Evolutionary conservation across 2,888 invertebrate genomes (phyloP).

Genomic region (Archaeoteleia sp.): DNA sequence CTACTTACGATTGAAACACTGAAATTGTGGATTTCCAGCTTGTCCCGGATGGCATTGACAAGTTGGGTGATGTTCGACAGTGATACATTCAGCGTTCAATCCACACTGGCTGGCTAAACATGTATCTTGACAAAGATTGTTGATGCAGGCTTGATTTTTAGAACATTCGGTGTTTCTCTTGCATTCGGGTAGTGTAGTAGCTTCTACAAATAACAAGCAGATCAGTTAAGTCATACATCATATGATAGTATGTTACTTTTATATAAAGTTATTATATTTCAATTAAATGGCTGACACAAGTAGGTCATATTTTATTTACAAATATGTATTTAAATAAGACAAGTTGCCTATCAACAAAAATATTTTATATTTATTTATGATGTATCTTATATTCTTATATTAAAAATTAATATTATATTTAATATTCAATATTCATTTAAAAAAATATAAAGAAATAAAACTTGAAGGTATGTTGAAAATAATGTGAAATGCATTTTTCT

Average conservation of each 20-base stretch:
- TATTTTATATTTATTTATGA: too few species aligned
- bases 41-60: constrained; percentile 90
- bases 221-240: too few species aligned
- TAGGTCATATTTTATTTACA: too few species aligned
- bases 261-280: too few species aligned
- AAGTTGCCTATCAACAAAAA: too few species aligned
- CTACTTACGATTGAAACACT: constrained; percentile 92
- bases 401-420: constrained; percentile 5
- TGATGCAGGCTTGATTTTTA: constrained; percentile 86
- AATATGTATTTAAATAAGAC: too few species aligned
- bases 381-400: not conserved
- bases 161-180: constrained; percentile 85
- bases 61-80: constrained; percentile 85
- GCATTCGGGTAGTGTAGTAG: constrained; percentile 80
- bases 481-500: too few species aligned
- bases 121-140: constrained; percentile 87
- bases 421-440: not conserved
- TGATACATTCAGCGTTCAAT: constrained; percentile 85
- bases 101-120: constrained; percentile 90
- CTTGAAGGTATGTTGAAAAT: too few species aligned
- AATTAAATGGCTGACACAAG: too few species aligned
- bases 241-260: too few species aligned
- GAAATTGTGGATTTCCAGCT: constrained; percentile 90
- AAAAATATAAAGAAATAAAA: constrained; percentile 3
- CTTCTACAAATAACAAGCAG: constrained; percentile 65